These are phyloP conservation scores for Drosophila quadrilineata DNA, from an alignment of 1,140 invertebrate genomes.

Conservation along the genomic window DNA sequence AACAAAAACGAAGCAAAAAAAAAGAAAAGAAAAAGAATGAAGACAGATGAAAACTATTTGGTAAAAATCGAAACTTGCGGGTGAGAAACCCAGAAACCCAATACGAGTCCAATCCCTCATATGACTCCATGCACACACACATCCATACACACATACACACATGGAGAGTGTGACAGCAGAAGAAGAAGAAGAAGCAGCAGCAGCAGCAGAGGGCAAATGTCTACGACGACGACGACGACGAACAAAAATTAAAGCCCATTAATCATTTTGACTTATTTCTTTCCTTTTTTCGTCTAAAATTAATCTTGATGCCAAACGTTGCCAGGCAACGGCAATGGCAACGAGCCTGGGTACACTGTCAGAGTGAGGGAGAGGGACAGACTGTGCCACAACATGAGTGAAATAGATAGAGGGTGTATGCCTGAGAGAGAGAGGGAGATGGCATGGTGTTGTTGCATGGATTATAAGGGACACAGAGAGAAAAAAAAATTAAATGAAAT, in stretches of 20 bases:
- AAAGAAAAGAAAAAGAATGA: constrained; percentile 20
- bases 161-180: constrained; percentile 1
- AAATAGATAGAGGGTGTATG: constrained; percentile 5
- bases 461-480: constrained; percentile 58
- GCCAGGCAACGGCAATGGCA: constrained; percentile 54
- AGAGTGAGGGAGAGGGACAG: constrained; percentile 15
- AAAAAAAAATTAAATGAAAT: constrained; percentile 15
- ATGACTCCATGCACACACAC: not conserved
- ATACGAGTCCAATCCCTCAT: constrained; percentile 14
- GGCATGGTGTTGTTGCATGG: constrained; percentile 36
- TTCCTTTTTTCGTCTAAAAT: constrained; percentile 80
- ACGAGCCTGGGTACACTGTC: constrained; percentile 11
- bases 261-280: constrained; percentile 81
- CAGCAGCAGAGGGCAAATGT: constrained; percentile 16
- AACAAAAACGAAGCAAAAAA: constrained; percentile 12
- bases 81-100: constrained; percentile 24
- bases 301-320: constrained; percentile 75
- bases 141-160: not conserved
- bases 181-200: too few relatives aligned
- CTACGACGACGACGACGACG: constrained; percentile 32
- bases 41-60: constrained; percentile 51
- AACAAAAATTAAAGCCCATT: constrained; percentile 78
- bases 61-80: constrained; percentile 35
- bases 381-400: constrained; percentile 16
- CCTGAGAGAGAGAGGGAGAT: constrained; percentile 12